Evolutionary conservation across 1,140 invertebrate species (phyloP).

Genomic region (Rhopalosiphum padi): DNA sequence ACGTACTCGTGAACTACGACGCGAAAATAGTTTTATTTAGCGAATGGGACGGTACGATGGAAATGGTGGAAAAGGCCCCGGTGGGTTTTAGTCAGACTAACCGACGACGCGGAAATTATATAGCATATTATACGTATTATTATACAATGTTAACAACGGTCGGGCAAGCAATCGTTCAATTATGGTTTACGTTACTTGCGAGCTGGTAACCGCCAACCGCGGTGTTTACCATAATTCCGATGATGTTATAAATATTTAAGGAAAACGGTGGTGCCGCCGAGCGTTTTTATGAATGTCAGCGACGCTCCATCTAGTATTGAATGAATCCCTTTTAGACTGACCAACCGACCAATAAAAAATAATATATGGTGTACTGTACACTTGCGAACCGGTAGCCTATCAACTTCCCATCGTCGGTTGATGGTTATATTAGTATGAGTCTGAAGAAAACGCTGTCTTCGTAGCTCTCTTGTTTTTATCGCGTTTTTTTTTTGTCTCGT

Average conservation of each 20-base stretch:
- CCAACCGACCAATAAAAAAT: too few relatives aligned
- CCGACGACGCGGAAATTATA: background rate
- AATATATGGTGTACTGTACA: too few relatives aligned
- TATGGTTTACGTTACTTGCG: background rate
- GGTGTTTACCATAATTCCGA: too few relatives aligned
- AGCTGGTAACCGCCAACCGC: too few relatives aligned
- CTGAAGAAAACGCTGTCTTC: background rate
- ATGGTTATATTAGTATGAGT: background rate
- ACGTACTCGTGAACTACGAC: background rate
- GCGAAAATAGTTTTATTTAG: background rate
- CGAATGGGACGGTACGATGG: background rate
- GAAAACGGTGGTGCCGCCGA: too few relatives aligned
- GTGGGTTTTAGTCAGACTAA: background rate
- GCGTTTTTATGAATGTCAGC: too few relatives aligned
- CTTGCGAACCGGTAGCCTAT: background rate
- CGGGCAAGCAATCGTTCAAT: background rate
- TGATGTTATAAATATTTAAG: too few relatives aligned
- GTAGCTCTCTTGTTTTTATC: background rate
- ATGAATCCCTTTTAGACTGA: too few relatives aligned
- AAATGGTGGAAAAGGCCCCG: background rate
- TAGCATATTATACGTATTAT: background rate
- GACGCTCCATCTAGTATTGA: too few relatives aligned
- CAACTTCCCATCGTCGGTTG: background rate
- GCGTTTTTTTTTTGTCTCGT: too few relatives aligned
- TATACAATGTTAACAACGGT: background rate